Evolutionary conservation across 2,113 vertebrate species (phyloP).

Genomic region (Chroicocephalus ridibundus): DNA sequence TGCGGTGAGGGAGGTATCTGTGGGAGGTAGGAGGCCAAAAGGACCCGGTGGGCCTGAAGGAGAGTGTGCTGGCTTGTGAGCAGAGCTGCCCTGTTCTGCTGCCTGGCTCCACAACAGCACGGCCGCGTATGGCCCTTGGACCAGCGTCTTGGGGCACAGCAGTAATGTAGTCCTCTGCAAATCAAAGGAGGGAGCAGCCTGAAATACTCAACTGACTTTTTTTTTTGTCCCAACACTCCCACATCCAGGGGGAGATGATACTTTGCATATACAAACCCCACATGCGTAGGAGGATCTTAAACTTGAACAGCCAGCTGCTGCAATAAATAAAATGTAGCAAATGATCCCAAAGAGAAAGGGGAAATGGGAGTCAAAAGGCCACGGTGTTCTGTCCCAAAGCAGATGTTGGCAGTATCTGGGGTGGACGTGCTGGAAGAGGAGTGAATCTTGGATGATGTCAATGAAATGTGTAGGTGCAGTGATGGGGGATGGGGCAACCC

Average conservation of each 20-base stretch:
- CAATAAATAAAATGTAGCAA: not conserved
- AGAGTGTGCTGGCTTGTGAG: accelerated
- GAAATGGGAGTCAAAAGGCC: not conserved
- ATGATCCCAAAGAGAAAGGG: not conserved
- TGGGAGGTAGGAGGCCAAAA: not conserved
- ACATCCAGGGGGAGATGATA: not conserved
- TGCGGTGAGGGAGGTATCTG: not conserved
- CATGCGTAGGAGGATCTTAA: not conserved
- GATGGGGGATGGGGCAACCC: not conserved
- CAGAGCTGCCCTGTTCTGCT: not conserved
- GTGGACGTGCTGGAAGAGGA: not conserved
- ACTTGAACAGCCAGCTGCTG: constrained; percentile 9
- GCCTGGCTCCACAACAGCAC: accelerated
- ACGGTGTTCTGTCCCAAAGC: not conserved
- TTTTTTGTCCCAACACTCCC: not conserved
- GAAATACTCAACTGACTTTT: not conserved
- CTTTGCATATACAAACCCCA: not conserved
- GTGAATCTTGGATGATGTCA: not conserved
- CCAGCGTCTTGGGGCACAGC: accelerated
- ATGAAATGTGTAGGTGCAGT: not conserved
- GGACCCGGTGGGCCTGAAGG: accelerated
- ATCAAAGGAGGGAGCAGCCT: not conserved
- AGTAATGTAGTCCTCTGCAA: not conserved
- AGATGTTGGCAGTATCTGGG: not conserved
- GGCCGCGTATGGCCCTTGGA: not conserved